A percentile compares a stretch with the other conserved stretches of the same genome.
Conservation (phyloP, 2,113 vertebrate genomes). For the Rhinolophus sinicus region DNA sequence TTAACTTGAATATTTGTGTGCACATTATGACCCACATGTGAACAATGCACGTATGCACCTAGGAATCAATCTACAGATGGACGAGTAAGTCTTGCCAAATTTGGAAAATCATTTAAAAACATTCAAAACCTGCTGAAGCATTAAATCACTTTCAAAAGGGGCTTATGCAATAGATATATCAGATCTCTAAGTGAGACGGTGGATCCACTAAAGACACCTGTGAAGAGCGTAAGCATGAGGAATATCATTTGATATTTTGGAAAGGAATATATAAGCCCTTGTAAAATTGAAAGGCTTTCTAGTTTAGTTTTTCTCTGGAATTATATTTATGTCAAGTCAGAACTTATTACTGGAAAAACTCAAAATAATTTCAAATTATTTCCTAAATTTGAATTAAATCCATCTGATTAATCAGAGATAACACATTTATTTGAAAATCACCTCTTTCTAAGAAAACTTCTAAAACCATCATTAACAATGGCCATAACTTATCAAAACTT, state of each 20-base stretch:
- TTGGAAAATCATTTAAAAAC: slow-evolving; percentile 47
- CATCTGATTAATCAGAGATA: not conserved
- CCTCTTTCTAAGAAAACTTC: not conserved
- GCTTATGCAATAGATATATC: not conserved
- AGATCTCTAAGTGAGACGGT: not conserved
- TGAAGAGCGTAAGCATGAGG: not conserved
- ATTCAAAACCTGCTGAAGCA: slow-evolving; percentile 33
- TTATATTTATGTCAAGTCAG: not conserved
- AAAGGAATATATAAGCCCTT: not conserved
- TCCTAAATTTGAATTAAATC: not conserved
- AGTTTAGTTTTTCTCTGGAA: not conserved
- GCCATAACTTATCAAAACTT: not conserved
- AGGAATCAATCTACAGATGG: slow-evolving; percentile 36
- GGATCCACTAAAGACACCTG: not conserved
- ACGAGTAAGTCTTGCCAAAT: not conserved
- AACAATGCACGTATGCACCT: not conserved
- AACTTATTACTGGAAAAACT: not conserved
- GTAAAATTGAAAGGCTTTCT: not conserved
- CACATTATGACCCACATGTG: not conserved
- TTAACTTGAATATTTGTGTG: slow-evolving; percentile 48
- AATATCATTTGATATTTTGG: not conserved
- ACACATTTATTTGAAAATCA: not conserved
- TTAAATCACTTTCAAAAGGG: slow-evolving; percentile 25
- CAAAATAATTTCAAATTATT: not conserved
- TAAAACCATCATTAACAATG: not conserved